These are phyloP conservation scores for Vandiemenella viatica DNA, from an alignment of 2,888 invertebrate species.

Conservation along the genomic window DNA sequence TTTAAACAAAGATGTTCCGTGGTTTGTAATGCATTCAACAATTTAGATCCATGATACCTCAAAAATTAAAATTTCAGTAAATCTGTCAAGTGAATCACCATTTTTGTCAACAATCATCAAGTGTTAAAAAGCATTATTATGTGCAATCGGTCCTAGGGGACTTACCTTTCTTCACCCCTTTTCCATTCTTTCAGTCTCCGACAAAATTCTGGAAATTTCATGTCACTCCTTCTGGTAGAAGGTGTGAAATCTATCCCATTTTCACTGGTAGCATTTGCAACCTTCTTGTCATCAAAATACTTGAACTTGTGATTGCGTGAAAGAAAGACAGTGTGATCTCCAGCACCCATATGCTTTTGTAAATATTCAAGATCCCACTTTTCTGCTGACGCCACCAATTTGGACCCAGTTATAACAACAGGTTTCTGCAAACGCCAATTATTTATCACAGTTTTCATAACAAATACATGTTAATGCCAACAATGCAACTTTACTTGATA, in stretches of 20 bases:
- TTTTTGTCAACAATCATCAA: too few species aligned
- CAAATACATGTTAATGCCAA: too few species aligned
- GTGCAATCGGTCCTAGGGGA: too few species aligned
- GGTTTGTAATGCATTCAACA: too few species aligned
- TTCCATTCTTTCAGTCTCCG: constrained; percentile 34
- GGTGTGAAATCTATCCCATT: constrained; percentile 32
- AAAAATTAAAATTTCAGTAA: neutral
- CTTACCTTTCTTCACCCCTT: constrained; percentile 36
- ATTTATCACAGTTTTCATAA: too few species aligned
- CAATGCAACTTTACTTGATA: too few species aligned
- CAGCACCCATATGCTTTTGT: constrained; percentile 35
- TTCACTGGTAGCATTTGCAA: constrained; percentile 24
- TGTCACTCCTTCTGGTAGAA: constrained; percentile 35
- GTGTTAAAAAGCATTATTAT: too few species aligned
- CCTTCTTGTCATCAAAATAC: constrained; percentile 46
- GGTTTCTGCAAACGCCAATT: too few species aligned
- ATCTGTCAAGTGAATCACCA: too few species aligned
- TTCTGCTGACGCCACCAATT: constrained; percentile 37
- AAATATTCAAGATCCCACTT: constrained; percentile 45
- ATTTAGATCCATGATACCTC: too few species aligned
- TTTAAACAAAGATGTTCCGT: too few species aligned
- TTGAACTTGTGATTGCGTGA: constrained; percentile 42
- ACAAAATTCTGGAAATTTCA: constrained; percentile 42
- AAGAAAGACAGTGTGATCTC: constrained; percentile 39
- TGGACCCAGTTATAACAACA: constrained; percentile 41